These are phyloP conservation scores for Epistrophella euchroma DNA, from an alignment of 2,888 invertebrate genomes.

Conservation along the genomic window DNA sequence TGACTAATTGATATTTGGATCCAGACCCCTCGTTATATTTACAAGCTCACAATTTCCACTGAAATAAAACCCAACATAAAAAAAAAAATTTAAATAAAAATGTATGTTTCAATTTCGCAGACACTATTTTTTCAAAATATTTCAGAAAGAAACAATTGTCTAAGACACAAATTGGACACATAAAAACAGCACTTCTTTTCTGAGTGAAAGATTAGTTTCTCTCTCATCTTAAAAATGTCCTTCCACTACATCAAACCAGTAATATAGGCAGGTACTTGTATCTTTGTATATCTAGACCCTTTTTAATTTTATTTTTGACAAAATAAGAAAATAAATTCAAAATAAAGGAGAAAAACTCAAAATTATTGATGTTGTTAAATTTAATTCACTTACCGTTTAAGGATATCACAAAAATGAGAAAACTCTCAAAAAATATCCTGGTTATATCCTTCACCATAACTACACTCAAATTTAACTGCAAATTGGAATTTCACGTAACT, in stretches of 20 bases:
- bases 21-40: too few relatives aligned
- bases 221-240: neutral
- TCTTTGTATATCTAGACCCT: neutral
- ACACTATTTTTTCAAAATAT: neutral
- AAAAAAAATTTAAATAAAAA: too few relatives aligned
- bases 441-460: constrained; percentile 75
- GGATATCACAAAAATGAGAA: constrained; percentile 76
- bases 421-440: constrained; percentile 72
- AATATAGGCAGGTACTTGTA: neutral
- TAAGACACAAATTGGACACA: neutral
- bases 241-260: neutral
- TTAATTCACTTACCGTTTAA: constrained; percentile 75
- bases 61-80: too few relatives aligned
- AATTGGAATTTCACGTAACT: constrained; percentile 71
- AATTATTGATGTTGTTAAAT: constrained; percentile 50
- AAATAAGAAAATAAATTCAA: constrained; percentile 33
- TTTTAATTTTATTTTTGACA: neutral
- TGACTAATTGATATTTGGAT: too few relatives aligned
- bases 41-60: too few relatives aligned
- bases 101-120: neutral
- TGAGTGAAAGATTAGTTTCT: neutral
- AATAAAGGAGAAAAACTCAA: constrained; percentile 22
- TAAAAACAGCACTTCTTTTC: neutral
- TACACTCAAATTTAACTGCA: constrained; percentile 75
- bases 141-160: neutral